Evolutionary conservation across 1,140 invertebrate species (phyloP).

Genomic region (Drosophila repleta): DNA sequence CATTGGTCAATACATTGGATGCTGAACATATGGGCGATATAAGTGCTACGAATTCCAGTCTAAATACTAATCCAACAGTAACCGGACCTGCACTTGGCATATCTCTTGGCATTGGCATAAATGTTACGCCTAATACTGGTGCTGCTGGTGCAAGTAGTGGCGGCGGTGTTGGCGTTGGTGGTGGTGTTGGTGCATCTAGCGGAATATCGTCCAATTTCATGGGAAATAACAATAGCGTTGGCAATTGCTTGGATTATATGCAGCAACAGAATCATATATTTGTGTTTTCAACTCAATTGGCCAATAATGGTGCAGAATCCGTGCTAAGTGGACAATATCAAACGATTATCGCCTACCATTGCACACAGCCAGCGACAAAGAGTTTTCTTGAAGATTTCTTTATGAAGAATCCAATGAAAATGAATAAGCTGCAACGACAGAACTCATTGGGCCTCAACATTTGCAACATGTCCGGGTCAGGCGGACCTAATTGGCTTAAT

Average conservation of each 20-base stretch:
- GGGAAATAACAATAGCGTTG: conserved; percentile 83
- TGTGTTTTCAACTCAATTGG: conserved; percentile 97
- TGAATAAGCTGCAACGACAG: conserved; percentile 89
- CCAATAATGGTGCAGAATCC: conserved; percentile 97
- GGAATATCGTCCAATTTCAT: conserved; percentile 58
- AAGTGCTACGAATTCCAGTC: conserved; percentile 11
- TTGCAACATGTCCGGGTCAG: conserved; percentile 44
- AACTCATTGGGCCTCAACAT: conserved; percentile 56
- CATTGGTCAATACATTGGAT: conserved; percentile 26
- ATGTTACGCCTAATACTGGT: conserved; percentile 4
- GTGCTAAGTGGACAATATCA: conserved; percentile 94
- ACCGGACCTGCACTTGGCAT: not conserved
- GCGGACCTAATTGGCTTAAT: conserved; percentile 29
- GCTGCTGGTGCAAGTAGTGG: not conserved
- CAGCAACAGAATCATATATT: conserved; percentile 99
- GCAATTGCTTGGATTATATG: conserved; percentile 86
- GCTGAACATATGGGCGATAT: conserved; percentile 48
- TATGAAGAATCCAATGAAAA: conserved; percentile 95
- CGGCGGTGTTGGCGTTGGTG: not conserved
- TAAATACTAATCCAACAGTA: not conserved
- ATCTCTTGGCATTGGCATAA: conserved; percentile 22
- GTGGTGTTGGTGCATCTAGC: not conserved
- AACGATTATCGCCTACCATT: conserved; percentile 97
- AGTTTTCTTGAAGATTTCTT: conserved; percentile 94
- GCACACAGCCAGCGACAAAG: conserved; percentile 96